phyloP scores from a whole-genome alignment of 64 coral and sea anemone species.

The Stylophora pistillata region DNA sequence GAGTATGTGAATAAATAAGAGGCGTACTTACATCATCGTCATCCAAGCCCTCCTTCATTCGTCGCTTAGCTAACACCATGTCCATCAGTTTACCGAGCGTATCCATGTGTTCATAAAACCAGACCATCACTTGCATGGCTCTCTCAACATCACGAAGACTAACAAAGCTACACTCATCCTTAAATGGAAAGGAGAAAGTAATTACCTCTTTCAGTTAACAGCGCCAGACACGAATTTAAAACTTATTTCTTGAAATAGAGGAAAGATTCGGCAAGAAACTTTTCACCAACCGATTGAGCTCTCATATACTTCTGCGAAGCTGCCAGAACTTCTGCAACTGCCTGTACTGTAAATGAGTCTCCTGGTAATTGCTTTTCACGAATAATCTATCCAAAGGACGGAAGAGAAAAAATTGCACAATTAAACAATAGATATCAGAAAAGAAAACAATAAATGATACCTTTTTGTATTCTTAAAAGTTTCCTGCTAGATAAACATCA shows the following conservation, averaged over 20 bases:
- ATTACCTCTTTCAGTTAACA: neutral
- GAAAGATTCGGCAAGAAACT: neutral
- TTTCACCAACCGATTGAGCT: constrained; percentile 59
- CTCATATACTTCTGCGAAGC: constrained; percentile 88
- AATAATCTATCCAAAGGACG: constrained; percentile 29
- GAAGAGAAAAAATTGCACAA: neutral
- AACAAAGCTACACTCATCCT: constrained; percentile 85
- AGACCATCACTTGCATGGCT: constrained; percentile 76
- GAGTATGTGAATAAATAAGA: no score
- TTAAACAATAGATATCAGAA: no score
- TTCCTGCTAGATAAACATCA: no score
- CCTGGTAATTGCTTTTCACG: constrained; percentile 50
- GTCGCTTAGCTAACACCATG: neutral
- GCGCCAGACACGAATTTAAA: no score
- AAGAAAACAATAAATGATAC: no score
- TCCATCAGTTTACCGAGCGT: constrained; percentile 19
- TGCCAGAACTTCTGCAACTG: constrained; percentile 65
- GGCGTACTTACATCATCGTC: constrained; percentile 6
- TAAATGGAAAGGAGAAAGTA: neutral
- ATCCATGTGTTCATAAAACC: constrained; percentile 66
- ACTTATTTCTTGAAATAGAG: no score
- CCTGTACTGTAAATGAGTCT: constrained; percentile 23
- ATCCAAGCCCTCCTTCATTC: constrained; percentile 14
- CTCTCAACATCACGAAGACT: constrained; percentile 79
- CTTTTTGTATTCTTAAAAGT: no score